Evolutionary conservation across 2,888 invertebrate species (phyloP).

Genomic region (Anarsia innoxiella): DNA sequence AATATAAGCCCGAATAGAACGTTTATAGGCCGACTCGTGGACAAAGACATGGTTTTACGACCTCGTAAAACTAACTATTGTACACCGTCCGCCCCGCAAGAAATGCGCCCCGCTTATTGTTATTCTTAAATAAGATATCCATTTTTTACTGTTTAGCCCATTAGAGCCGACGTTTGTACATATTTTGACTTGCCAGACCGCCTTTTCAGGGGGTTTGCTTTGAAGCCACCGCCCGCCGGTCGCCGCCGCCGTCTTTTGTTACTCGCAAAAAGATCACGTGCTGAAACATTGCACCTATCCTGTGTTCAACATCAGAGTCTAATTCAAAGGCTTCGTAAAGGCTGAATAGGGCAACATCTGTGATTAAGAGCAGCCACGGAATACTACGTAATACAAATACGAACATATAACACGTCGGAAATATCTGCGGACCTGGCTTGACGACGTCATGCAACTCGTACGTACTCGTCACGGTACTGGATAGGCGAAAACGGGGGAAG

Average conservation of each 20-base stretch:
- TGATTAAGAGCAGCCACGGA: too few relatives aligned
- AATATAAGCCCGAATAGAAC: too few relatives aligned
- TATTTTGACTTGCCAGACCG: conserved; percentile 60
- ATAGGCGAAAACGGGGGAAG: too few relatives aligned
- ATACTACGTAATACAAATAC: too few relatives aligned
- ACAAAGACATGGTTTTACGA: conserved; percentile 65
- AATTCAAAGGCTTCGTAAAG: too few relatives aligned
- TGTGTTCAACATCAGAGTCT: too few relatives aligned
- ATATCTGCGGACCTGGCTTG: too few relatives aligned
- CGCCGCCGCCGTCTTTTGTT: conserved; percentile 38
- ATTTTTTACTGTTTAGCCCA: conserved; percentile 65
- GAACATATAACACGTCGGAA: too few relatives aligned
- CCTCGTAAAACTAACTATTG: conserved; percentile 63
- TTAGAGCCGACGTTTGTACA: conserved; percentile 64
- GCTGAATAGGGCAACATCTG: too few relatives aligned
- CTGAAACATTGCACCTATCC: conserved; percentile 30
- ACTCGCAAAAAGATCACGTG: conserved; percentile 57
- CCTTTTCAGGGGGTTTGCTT: conserved; percentile 42
- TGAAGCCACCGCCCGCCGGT: conserved; percentile 49
- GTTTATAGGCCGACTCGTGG: conserved; percentile 56
- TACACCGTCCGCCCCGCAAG: conserved; percentile 46
- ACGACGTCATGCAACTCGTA: too few relatives aligned
- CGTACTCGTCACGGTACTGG: too few relatives aligned
- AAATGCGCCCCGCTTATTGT: conserved; percentile 63
- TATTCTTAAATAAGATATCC: conserved; percentile 70